Evolutionary conservation across 2,888 invertebrate species (phyloP).

Genomic region (Acanthosepion pharaonis): DNA sequence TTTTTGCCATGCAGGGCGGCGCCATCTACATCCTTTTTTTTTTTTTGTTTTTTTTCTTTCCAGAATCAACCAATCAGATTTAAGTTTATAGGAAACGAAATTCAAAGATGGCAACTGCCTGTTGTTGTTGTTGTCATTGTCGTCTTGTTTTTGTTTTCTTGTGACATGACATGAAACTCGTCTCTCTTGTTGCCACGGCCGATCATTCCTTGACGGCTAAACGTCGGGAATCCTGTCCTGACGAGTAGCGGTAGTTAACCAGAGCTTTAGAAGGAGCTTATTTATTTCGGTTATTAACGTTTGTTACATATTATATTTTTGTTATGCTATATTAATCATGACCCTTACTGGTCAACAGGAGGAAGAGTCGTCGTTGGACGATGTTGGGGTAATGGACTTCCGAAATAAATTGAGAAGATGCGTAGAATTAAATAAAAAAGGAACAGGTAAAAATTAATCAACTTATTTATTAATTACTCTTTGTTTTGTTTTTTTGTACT

Average conservation of each 20-base stretch:
- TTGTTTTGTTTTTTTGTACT: not conserved
- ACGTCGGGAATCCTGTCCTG: not conserved
- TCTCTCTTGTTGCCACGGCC: not conserved
- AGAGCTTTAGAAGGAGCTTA: not conserved
- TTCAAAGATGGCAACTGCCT: constrained; percentile 42
- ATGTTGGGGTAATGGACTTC: not conserved
- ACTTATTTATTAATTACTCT: not conserved
- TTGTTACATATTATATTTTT: not conserved
- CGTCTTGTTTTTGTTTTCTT: not conserved
- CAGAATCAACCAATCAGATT: not conserved
- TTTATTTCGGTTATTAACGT: no score
- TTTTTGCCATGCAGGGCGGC: not conserved
- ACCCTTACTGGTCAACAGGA: not conserved
- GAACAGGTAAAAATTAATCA: not conserved
- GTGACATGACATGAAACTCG: not conserved
- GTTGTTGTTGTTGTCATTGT: not conserved
- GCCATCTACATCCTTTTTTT: not conserved
- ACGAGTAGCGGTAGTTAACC: not conserved
- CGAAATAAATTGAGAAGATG: constrained; percentile 33
- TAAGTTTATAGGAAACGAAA: constrained; percentile 24
- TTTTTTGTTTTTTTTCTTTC: no score
- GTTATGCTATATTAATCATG: not conserved
- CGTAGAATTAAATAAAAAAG: not conserved
- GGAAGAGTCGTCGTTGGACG: not conserved
- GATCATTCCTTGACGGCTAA: not conserved